A percentile compares a stretch with the other conserved stretches of the same genome.
phyloP scores from a whole-genome alignment of 2,888 invertebrate species.

The Drosophila falleni region DNA sequence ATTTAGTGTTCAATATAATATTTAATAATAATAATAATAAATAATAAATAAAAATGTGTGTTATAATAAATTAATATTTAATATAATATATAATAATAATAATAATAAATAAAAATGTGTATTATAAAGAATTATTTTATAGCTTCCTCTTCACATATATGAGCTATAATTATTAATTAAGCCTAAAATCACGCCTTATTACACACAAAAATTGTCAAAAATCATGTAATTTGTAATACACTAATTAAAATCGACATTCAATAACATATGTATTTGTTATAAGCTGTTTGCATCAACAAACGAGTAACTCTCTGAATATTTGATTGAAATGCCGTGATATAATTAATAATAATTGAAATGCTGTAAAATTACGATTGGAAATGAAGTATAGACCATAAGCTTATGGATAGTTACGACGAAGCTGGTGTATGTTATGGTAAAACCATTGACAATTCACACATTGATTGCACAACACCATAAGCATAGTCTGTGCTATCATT shows the following conservation, averaged over 20 bases:
- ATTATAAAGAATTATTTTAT: no score
- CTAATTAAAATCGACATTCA: neutral
- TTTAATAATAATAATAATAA: no score
- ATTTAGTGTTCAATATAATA: no score
- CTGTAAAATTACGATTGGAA: conserved; percentile 6
- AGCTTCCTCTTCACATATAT: no score
- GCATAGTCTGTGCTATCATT: conserved; percentile 63
- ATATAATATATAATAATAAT: no score
- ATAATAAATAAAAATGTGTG: no score
- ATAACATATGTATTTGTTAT: neutral
- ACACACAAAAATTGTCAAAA: neutral
- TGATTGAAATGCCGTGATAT: conserved; percentile 35
- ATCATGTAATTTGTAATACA: neutral
- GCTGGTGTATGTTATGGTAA: no score
- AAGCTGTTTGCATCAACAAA: neutral
- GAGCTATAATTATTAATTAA: no score
- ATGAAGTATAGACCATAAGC: conserved; percentile 12
- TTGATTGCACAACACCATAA: conserved; percentile 48
- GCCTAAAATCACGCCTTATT: no score
- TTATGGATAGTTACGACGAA: conserved; percentile 11
- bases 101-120: no score
- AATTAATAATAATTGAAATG: conserved; percentile 18
- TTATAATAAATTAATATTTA: no score
- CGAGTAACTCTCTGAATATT: conserved; percentile 7
- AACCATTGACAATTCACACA: conserved; percentile 35